Base-by-base conservation (phyloP, 2,113 vertebrate species). In the Anguilla rostrata region DNA sequence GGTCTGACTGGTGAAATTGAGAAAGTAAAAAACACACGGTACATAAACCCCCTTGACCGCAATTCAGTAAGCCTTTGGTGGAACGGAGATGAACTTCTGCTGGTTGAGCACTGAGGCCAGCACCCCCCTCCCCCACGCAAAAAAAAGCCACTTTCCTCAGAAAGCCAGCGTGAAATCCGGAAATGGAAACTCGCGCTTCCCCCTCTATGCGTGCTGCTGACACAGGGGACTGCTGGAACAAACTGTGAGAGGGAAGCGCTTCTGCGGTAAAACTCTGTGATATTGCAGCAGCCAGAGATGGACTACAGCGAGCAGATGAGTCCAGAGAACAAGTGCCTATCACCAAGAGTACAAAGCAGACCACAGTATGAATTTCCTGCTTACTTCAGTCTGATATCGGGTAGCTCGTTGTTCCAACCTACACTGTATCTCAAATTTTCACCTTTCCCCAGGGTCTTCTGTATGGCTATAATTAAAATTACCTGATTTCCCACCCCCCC, bases 401-500 rank as follows among this genome's bases (percentile, higher is more conserved):
- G 26, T 34, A 87, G 86, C 78, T 86, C 60, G 86, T 82, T 81
- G 53, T 78, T 86, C 16, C 39, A 66, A 80, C 82, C 78, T 83
- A 15, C 85, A 22, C 60, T 60, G 83, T 49, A 14, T n/a, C n/a
- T 75, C 1, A 26, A 34, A 75, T 34, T 34, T 82, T 57, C 20
- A 12, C 18, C 86, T 83, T 26, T 84, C 78, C 79, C 66, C 87
- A 86, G 71, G 78, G 88, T 82, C 49, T 53, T 84, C 87, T 88
- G 81, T 66, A 22, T 90, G 91, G 83, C 66, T 84, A 81, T 90
- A 90, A 92, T 92, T 90, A 91, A 82, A 86, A 86, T 53, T 39
- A 88, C 57, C 83, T 53, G 87, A 87, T 88, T 88, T 84, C 49
- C 26, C 15, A 15, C 43, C 41, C 53, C 79, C 63, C 53, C 8